These are phyloP conservation scores for Eristalis tenax DNA, from an alignment of 2,888 invertebrate genomes.

Conservation along the genomic window DNA sequence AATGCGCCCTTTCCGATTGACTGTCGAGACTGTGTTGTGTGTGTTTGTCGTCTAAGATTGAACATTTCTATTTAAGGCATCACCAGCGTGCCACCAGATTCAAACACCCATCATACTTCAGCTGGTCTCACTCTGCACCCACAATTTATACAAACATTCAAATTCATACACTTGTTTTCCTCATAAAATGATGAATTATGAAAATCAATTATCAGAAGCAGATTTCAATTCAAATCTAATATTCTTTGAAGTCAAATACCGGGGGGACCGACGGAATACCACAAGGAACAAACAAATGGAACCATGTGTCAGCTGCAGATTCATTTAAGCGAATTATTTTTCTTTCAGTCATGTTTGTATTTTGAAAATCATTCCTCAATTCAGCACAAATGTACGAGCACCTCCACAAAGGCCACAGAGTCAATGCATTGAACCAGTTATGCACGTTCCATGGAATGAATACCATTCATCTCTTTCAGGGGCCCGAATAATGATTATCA, in stretches of 20 bases:
- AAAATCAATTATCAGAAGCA: not conserved
- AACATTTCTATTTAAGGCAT: too few species aligned
- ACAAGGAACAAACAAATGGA: not conserved
- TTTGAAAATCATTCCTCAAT: constrained; percentile 1
- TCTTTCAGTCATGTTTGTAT: not conserved
- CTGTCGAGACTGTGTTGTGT: too few species aligned
- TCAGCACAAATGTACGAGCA: constrained; percentile 5
- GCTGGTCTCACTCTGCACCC: not conserved
- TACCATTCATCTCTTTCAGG: not conserved
- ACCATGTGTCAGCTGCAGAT: not conserved
- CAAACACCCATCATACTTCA: not conserved
- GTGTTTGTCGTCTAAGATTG: too few species aligned
- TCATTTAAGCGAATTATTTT: not conserved
- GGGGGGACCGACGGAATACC: not conserved
- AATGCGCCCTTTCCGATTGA: too few species aligned
- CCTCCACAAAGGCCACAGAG: not conserved
- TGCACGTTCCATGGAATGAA: not conserved
- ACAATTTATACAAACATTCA: not conserved
- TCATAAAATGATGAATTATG: not conserved
- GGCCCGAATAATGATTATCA: constrained; percentile 20
- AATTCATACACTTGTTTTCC: not conserved
- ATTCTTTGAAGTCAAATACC: not conserved
- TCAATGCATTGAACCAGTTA: constrained; percentile 5
- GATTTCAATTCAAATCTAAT: not conserved
- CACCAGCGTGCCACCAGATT: not conserved